phyloP scores from a whole-genome alignment of 2,888 invertebrate genomes.

The Apodemia hepburni region DNA sequence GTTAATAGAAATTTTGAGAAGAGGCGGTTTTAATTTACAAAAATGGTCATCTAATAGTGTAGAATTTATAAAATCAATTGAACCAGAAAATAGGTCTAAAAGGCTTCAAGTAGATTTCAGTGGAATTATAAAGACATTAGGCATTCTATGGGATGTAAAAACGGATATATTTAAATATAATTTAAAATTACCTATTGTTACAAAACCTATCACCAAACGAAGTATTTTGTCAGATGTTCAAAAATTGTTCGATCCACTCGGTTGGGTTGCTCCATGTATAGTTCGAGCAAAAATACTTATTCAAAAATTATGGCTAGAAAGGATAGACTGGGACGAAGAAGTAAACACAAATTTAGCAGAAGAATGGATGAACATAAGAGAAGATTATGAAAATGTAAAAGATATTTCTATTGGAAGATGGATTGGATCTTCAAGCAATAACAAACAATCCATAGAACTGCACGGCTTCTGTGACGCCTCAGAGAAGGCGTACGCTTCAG shows the following conservation, averaged over 20 bases:
- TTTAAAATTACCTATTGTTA: too few species aligned
- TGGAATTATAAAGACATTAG: too few species aligned
- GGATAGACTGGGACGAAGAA: slow-evolving; percentile 15
- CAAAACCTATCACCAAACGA: slow-evolving; percentile 4
- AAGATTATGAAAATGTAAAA: slow-evolving; percentile 9
- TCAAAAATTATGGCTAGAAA: slow-evolving; percentile 27
- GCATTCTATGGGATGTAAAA: too few species aligned
- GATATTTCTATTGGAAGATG: neutral
- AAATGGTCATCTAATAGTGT: slow-evolving; percentile 33
- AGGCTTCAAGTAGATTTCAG: too few species aligned
- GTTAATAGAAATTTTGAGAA: slow-evolving; percentile 27
- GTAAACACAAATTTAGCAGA: slow-evolving; percentile 3
- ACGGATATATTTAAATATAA: too few species aligned
- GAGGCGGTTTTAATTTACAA: slow-evolving; percentile 39
- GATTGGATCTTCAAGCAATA: neutral
- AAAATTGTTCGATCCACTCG: slow-evolving; percentile 20
- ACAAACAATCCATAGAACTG: neutral
- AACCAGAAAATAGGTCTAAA: too few species aligned
- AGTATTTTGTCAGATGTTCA: slow-evolving; percentile 1
- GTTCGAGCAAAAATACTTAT: slow-evolving; percentile 28
- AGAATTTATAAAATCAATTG: too few species aligned
- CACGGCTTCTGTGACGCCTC: neutral
- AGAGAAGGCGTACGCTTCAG: neutral
- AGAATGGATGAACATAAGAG: slow-evolving; percentile 13
- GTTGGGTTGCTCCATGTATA: slow-evolving; percentile 25